Percentiles rank a stretch among this genome's conserved stretches.
These are phyloP conservation scores for Sebastes dallii DNA, from an alignment of 2,797 vertebrate species.

Conservation along the genomic window DNA sequence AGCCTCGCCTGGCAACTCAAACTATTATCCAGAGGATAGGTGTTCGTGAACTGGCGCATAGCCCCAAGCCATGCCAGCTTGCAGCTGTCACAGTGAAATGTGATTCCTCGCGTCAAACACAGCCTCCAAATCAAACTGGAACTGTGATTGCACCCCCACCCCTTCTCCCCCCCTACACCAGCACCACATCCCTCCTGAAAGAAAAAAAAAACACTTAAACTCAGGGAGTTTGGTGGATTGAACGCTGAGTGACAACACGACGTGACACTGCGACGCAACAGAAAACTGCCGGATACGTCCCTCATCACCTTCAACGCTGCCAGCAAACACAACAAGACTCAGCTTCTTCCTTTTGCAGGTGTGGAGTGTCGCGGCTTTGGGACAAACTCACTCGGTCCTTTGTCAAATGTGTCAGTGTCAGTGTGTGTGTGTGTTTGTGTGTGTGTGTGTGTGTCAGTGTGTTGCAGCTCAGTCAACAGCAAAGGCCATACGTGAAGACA, in stretches of 20 bases:
- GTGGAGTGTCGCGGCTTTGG: neutral
- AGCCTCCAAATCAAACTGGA: conserved; percentile 21
- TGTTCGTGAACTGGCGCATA: neutral
- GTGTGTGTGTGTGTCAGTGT: neutral
- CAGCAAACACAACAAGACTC: neutral
- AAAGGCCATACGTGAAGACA: neutral
- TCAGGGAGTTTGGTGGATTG: neutral
- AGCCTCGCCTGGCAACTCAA: conserved; percentile 5
- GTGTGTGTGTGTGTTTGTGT: neutral
- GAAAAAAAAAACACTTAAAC: neutral
- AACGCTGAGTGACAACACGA: conserved; percentile 5
- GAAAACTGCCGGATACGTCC: conserved; percentile 5
- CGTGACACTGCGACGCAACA: neutral
- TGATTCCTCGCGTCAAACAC: conserved; percentile 20
- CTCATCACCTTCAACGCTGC: neutral
- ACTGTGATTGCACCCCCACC: neutral
- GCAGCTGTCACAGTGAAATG: conserved; percentile 34
- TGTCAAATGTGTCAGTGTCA: neutral
- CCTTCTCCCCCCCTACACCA: no score
- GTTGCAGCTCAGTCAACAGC: neutral
- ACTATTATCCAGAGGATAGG: conserved; percentile 4
- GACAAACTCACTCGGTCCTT: neutral
- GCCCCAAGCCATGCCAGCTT: conserved; percentile 8
- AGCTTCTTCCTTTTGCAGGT: neutral
- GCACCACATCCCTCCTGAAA: neutral